These are phyloP conservation scores for Xenentodon cancila DNA, from an alignment of 2,797 vertebrate species.

Conservation along the genomic window DNA sequence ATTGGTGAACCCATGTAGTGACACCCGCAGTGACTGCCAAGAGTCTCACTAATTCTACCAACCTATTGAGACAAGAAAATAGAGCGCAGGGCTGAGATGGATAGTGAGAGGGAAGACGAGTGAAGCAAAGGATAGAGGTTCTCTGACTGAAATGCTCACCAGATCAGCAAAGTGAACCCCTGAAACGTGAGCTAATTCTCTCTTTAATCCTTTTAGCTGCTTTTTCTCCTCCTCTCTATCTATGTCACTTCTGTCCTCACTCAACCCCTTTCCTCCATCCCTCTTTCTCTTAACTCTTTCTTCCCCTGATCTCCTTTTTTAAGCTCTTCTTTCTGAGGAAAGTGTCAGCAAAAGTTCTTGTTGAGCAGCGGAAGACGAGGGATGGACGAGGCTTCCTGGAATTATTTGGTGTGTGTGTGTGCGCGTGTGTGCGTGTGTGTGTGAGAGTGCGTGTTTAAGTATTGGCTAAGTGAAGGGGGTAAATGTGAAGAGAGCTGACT, in stretches of 20 bases:
- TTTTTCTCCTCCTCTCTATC: slow-evolving; percentile 60
- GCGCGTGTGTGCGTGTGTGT: slow-evolving; percentile 29
- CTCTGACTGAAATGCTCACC: slow-evolving; percentile 76
- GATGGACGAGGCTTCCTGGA: slow-evolving; percentile 50
- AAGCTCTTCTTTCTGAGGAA: slow-evolving; percentile 46
- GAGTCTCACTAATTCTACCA: slow-evolving; percentile 72
- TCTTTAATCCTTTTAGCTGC: slow-evolving; percentile 82
- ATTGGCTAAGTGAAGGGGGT: slow-evolving; percentile 60
- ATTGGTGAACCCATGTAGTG: slow-evolving; percentile 81
- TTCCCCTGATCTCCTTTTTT: slow-evolving; percentile 24
- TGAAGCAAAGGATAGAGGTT: slow-evolving; percentile 56
- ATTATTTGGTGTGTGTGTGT: slow-evolving; percentile 36
- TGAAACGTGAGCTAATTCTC: slow-evolving; percentile 81
- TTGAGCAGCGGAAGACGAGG: slow-evolving; percentile 59
- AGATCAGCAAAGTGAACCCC: slow-evolving; percentile 81
- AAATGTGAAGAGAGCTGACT: slow-evolving; percentile 74
- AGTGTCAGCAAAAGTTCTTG: slow-evolving; percentile 77
- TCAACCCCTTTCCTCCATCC: slow-evolving; percentile 44
- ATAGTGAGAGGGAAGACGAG: slow-evolving; percentile 53
- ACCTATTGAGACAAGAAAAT: slow-evolving; percentile 74
- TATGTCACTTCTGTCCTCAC: slow-evolving; percentile 63
- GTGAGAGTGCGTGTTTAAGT: slow-evolving; percentile 29
- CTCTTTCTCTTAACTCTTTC: slow-evolving; percentile 50
- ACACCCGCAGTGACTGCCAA: slow-evolving; percentile 80
- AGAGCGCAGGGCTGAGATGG: slow-evolving; percentile 56